Conservation (phyloP, 2,888 invertebrate species). For the Phaedon cochleariae region DNA sequence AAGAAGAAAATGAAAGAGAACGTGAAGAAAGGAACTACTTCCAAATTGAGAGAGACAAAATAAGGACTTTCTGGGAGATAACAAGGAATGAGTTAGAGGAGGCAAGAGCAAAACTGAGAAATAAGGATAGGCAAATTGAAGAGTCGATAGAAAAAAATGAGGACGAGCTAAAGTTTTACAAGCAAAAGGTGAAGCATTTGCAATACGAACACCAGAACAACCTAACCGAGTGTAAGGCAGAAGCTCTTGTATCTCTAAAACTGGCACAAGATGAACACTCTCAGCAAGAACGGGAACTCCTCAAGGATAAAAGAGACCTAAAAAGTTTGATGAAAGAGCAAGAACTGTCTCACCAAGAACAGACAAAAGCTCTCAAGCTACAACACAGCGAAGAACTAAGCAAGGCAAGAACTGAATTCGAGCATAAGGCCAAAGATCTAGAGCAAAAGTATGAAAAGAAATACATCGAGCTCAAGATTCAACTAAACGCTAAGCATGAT, state of each 20-base stretch:
- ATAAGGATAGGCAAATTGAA: slow-evolving; percentile 88
- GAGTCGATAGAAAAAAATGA: slow-evolving; percentile 88
- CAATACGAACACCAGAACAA: slow-evolving; percentile 91
- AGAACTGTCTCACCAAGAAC: slow-evolving; percentile 75
- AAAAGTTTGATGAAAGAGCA: slow-evolving; percentile 75
- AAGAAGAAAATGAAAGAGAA: slow-evolving; percentile 92
- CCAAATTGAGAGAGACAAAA: slow-evolving; percentile 93
- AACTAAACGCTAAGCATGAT: slow-evolving; percentile 74
- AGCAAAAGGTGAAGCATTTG: slow-evolving; percentile 92
- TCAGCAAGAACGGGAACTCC: slow-evolving; percentile 77
- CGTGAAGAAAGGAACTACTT: slow-evolving; percentile 95
- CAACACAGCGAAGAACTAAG: slow-evolving; percentile 64
- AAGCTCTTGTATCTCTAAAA: slow-evolving; percentile 82
- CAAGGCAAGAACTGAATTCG: slow-evolving; percentile 70
- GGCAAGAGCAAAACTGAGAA: slow-evolving; percentile 75
- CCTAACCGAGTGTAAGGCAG: slow-evolving; percentile 84
- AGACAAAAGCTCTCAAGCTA: slow-evolving; percentile 75
- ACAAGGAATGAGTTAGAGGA: slow-evolving; percentile 90
- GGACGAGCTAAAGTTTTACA: slow-evolving; percentile 85
- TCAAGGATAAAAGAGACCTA: slow-evolving; percentile 76
- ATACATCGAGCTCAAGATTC: slow-evolving; percentile 74
- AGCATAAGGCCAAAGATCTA: slow-evolving; percentile 73
- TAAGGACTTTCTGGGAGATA: slow-evolving; percentile 96
- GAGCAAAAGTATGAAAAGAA: slow-evolving; percentile 79
- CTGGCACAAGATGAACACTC: slow-evolving; percentile 84